Evolutionary conservation across 2,113 vertebrate species (phyloP), one percentile per base, ranked within the genome.

Genomic region (Xenopus tropicalis): DNA sequence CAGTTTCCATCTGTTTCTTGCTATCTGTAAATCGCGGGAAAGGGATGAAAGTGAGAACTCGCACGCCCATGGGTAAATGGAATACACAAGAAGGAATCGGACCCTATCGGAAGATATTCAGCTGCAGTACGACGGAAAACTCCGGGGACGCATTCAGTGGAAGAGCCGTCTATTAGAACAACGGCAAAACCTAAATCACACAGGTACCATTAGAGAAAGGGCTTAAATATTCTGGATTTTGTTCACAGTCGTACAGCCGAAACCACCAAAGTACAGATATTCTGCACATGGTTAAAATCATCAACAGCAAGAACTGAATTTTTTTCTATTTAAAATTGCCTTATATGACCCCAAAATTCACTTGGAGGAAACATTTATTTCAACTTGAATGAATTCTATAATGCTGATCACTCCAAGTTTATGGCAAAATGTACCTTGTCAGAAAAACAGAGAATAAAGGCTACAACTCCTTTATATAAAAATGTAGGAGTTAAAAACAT

Each of bases 21-120:
- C 57, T 74, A 62, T 74, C 72, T 51, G 14, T 42, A 66, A 57
- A 74, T 74, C 66, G 21, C 5, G 25, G 65, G 72, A 74, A 16
- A 7, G 13, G 56, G 72, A 74, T 74, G 56, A 74, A 74, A 74
- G 72, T 43, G 42, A 54, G 42, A 58, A 10, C 62, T 29, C n/a
- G 21, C 37, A 44, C 42, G 29, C 37, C 62, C 42, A 44, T 11
- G 23, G 65, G 29, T 44, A 69, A 74, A 68, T 74, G 42, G 37
- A 52, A 69, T 52, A 54, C 68, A n/a, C 23, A 58, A 59, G 44
- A 51, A 54, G 20, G 37, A 19, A 19, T 52, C 44, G 17, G 12
- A 68, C 69, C 46, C 22, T 14, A 54, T 62, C 57, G 52, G 11
- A 11, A 17, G 65, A 74, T 51, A 46, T 22, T 10, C 44, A 21